Conservation (phyloP, 2,797 vertebrate genomes). For the Gallinago nigripennis region DNA sequence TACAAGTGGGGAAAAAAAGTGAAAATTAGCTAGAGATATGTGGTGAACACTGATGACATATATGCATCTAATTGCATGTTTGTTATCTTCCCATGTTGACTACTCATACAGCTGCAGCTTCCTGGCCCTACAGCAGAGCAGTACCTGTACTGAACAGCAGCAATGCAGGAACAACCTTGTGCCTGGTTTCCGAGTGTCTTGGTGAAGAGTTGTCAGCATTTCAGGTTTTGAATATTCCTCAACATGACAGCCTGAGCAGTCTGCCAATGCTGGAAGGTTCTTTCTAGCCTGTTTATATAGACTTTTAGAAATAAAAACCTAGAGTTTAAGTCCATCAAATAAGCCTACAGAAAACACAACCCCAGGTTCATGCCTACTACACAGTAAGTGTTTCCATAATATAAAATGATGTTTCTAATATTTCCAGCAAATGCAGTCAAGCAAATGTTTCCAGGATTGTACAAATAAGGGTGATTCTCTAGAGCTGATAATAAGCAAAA, state of each 20-base stretch:
- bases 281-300: not conserved
- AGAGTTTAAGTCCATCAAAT: not conserved
- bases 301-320: not conserved
- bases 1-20: too few species aligned
- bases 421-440: not conserved
- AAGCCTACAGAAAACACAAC: not conserved
- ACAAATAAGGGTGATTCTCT: not conserved
- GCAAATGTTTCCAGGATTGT: not conserved
- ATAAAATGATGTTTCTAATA: not conserved
- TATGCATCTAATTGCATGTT: not conserved
- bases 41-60: not conserved
- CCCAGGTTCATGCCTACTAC: not conserved
- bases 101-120: not conserved
- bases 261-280: not conserved
- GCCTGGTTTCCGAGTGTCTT: not conserved
- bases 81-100: not conserved
- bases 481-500: not conserved
- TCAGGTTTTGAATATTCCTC: not conserved
- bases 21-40: too few species aligned
- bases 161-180: not conserved
- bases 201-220: not conserved
- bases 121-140: not conserved
- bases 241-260: not conserved
- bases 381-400: not conserved
- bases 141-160: not conserved